A percentile compares a stretch with the other conserved stretches of the same genome.
Conservation (phyloP, 2,797 vertebrate species). For the Argyrosomus regius region DNA sequence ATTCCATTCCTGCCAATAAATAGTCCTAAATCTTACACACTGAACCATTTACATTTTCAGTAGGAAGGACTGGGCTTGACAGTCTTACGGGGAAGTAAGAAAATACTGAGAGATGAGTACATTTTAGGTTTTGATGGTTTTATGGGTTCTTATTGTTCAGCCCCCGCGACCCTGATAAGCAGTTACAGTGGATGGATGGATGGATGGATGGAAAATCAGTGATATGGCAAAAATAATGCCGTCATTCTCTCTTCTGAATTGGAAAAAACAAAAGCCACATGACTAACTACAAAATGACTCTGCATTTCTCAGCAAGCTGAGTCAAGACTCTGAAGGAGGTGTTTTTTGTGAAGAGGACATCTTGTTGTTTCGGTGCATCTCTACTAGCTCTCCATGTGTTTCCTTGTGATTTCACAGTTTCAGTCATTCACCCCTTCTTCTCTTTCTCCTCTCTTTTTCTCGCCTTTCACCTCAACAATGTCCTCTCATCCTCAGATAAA, state of each 20-base stretch:
- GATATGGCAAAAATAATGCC: background rate
- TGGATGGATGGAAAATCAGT: background rate
- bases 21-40: too few species aligned
- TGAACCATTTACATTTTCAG: too few species aligned
- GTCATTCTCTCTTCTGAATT: background rate
- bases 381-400: background rate
- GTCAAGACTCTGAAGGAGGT: constrained; percentile 2
- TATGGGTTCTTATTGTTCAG: too few species aligned
- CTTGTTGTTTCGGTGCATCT: constrained; percentile 19
- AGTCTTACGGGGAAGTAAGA: too few species aligned
- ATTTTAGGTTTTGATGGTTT: too few species aligned
- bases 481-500: constrained; percentile 77
- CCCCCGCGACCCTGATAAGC: too few species aligned
- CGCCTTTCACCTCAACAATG: constrained; percentile 62
- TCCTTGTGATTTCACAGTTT: constrained; percentile 22
- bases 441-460: constrained; percentile 8
- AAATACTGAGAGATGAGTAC: too few species aligned
- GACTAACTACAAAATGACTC: background rate
- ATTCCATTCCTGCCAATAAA: too few species aligned
- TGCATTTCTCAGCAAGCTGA: background rate
- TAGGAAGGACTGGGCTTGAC: too few species aligned
- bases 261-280: background rate
- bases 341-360: constrained; percentile 4
- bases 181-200: too few species aligned
- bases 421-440: constrained; percentile 26